Base-by-base conservation (phyloP, 2,888 invertebrate species). In the Pegoplata infirma region DNA sequence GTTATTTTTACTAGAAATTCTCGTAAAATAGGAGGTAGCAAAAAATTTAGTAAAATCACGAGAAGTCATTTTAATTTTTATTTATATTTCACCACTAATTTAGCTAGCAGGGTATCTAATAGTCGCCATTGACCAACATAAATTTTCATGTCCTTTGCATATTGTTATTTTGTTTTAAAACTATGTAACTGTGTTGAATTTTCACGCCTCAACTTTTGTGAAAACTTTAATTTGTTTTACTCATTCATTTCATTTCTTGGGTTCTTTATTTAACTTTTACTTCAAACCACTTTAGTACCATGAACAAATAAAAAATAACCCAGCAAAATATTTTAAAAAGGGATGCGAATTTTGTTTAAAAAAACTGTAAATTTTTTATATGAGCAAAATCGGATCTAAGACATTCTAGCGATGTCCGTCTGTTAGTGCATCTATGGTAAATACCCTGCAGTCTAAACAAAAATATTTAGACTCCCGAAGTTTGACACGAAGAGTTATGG, bases 151-250 rank as follows among this genome's bases (percentile, higher is more conserved):
- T 72, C 12, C 36, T 46, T n/a, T 44, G 2, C 10, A 1, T 32
- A 32, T 7, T 32, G 32, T 67, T 59, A 46, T 73, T 66, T 64
- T 64, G 7, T 56, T 32, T 19, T 19, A 32, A 61, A 74, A 56
- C 66, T 79, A 44, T 64, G 66, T 53, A 79, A 71, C 64, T 79
- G 66, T 67, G 69, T 66, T 66, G 61, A 71, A 79, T 79, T 79
- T 78, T 79, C 74, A 74, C 74, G 74, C 74, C 78, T 58, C 53
- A 79, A 79, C 66, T 74, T 79, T 49, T 69, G 46, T 40, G 47
- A 36, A 74, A 79, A 79, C 74, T 79, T 73, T 66, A 79, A 79
- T 71, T 74, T 78, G 73, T 78, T 78, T n/a, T n/a, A 51, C 21
- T 69, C 46, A 61, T 78, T 59, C 66, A 61, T 64, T 66, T 71